Conservation (phyloP, 2,797 vertebrate species). For the Lerista edwardsae region DNA sequence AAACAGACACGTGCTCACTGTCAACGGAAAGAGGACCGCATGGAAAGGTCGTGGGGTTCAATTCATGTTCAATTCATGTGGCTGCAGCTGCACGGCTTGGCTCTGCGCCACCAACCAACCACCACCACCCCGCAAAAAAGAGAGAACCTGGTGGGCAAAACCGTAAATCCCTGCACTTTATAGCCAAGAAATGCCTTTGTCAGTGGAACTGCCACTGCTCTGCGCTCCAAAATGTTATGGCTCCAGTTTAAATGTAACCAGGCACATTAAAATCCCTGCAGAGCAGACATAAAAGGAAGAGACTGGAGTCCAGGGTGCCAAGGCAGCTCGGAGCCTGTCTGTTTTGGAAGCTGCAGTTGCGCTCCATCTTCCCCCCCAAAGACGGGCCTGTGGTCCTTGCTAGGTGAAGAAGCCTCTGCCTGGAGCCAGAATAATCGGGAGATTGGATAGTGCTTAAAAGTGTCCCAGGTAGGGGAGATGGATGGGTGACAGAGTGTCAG, state of each 20-base stretch:
- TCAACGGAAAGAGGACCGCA: background rate
- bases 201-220: slow-evolving; percentile 65
- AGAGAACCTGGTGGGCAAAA: background rate
- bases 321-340: accelerated
- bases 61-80: too few relatives aligned
- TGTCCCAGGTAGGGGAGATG: too few relatives aligned
- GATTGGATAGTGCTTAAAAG: too few relatives aligned
- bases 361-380: background rate
- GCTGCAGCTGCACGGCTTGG: background rate
- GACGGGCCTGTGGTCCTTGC: background rate
- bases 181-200: slow-evolving; percentile 58
- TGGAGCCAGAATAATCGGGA: background rate
- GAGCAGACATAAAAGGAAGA: background rate
- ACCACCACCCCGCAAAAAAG: background rate
- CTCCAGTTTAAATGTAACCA: slow-evolving; percentile 65
- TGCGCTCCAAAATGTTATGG: slow-evolving; percentile 60
- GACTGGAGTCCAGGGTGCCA: accelerated
- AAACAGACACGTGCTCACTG: background rate
- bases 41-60: background rate
- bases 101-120: too few relatives aligned
- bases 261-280: slow-evolving; percentile 45
- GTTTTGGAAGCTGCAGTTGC: background rate
- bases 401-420: too few relatives aligned
- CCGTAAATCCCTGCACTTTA: slow-evolving; percentile 45
- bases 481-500: too few relatives aligned